A percentile compares a stretch with the other conserved stretches of the same genome.
phyloP scores from a whole-genome alignment of 1,140 invertebrate genomes.

The Pentalonia nigronervosa region DNA sequence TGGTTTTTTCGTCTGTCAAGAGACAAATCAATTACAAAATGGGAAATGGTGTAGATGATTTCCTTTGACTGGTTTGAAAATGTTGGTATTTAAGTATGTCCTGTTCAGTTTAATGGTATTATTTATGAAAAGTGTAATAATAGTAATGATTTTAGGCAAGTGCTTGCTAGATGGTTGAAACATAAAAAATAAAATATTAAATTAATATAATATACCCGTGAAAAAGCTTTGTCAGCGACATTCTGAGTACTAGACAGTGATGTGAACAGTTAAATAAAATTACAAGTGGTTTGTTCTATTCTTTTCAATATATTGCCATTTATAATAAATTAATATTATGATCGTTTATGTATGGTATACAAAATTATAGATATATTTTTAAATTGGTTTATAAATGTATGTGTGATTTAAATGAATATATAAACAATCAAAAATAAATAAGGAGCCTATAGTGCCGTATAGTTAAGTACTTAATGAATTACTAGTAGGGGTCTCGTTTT shows the following conservation, averaged over 20 bases:
- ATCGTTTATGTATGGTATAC: neutral
- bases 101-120: neutral
- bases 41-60: neutral
- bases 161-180: neutral
- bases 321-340: neutral
- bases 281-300: neutral
- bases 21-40: neutral
- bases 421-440: neutral
- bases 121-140: neutral
- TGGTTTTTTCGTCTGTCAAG: neutral
- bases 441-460: no score
- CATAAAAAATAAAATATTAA: neutral
- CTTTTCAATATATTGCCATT: neutral
- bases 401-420: neutral
- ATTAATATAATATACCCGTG: neutral
- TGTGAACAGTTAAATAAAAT: neutral
- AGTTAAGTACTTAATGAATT: no score
- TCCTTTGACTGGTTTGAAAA: neutral
- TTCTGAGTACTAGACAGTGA: neutral
- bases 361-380: neutral
- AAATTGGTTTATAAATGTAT: neutral
- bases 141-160: neutral
- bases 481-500: no score
- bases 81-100: neutral
- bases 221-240: neutral